Base-by-base conservation (phyloP, 2,113 vertebrate genomes). In the Glareola pratincola region DNA sequence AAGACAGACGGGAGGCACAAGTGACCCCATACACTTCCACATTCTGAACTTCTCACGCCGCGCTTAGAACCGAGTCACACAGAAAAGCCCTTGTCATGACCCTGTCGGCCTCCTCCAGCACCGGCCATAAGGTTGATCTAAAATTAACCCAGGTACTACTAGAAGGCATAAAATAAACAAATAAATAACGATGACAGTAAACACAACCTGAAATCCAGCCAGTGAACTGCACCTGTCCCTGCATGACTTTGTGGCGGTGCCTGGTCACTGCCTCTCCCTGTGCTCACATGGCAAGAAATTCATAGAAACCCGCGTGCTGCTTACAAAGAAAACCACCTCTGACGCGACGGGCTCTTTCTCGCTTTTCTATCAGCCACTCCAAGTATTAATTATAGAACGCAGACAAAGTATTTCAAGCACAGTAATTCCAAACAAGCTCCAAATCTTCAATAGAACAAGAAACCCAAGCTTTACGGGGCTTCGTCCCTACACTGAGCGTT, bases 131-230 rank as follows among this genome's bases (percentile, higher is more conserved):
- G 1, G 1, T 10, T 7, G 37, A 32, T 23, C 77, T 92, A 94
- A 95, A 94, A 92, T 91, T 94, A 95, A 89, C 84, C 91, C 72
- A 64, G 34, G 68, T 24, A 24, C 48, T 94, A 92, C 83, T 91
- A 34, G 80, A 94, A 94, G 94, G 77, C 66, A 50, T 81, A 94
- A 94, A 89, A 54, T 15, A 76, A 86, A 77, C 76, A 88, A 81
- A 84, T 51, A 90, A 93, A 48, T 14, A 89, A 72, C 0, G 2
- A 5, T 8, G 56, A 32, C 51, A 54, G 88, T 22, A 66, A 91
- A 78, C 30, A 68, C 21, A 17, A 39, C 47, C 79, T 43, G 74
- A 85, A 48, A 45, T 5, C 30, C n/a, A 53, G 32, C 26, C 80
- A 53, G 62, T 3, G 9, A 48, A 3, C 71, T 17, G 48, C 91